These are phyloP conservation scores for Phoxinus phoxinus DNA, from an alignment of 2,113 vertebrate species.

Conservation along the genomic window DNA sequence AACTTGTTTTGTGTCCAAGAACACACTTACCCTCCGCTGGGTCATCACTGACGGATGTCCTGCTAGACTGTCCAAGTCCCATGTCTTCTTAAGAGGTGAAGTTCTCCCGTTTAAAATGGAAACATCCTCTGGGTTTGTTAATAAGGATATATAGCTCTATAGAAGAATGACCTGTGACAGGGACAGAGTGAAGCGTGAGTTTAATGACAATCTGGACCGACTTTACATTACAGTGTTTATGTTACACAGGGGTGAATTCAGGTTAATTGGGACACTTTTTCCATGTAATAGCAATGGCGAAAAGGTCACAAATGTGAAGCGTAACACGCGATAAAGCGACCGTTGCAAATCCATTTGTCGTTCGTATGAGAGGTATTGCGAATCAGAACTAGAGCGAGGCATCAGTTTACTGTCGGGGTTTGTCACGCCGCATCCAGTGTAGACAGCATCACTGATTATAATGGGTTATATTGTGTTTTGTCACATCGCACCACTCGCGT, in stretches of 20 bases:
- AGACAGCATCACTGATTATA: too few relatives aligned
- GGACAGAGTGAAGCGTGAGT: neutral
- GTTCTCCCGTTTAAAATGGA: conserved; percentile 62
- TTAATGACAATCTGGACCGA: neutral
- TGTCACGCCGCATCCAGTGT: too few relatives aligned
- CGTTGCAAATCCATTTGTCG: too few relatives aligned
- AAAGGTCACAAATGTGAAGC: too few relatives aligned
- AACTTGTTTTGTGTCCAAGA: neutral
- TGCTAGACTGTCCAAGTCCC: conserved; percentile 93
- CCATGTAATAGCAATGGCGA: too few relatives aligned
- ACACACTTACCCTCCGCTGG: conserved; percentile 85
- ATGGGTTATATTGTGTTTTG: too few relatives aligned
- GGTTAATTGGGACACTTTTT: too few relatives aligned
- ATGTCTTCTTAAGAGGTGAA: conserved; percentile 70
- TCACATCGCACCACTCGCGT: too few relatives aligned
- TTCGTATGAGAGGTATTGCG: too few relatives aligned
- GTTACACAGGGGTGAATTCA: neutral
- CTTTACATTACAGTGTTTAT: neutral
- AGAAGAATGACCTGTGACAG: neutral
- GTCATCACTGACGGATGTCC: conserved; percentile 74
- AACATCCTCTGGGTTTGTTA: conserved; percentile 9
- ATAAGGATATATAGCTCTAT: neutral
- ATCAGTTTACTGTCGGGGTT: too few relatives aligned
- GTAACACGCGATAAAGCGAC: too few relatives aligned
- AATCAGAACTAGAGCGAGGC: too few relatives aligned